A percentile compares a stretch with the other conserved stretches of the same genome.
phyloP scores from a whole-genome alignment of 1,140 invertebrate species.

The Asobara japonica region DNA sequence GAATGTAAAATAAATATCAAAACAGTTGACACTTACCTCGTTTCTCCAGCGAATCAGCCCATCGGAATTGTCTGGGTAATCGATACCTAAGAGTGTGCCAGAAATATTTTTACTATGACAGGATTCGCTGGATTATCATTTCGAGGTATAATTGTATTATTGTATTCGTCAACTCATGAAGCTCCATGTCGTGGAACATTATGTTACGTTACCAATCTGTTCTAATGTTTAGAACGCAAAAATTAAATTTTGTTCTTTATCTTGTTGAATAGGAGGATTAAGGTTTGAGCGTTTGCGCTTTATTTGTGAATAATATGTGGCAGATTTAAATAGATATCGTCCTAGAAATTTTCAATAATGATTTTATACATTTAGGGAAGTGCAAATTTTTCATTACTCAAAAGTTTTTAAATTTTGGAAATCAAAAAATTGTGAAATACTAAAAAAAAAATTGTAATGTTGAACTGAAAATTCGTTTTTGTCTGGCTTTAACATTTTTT shows the following conservation, averaged over 20 bases:
- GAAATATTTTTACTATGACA: background rate
- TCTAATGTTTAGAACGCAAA: background rate
- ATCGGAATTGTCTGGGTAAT: background rate
- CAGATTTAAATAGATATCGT: no score
- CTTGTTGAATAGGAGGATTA: background rate
- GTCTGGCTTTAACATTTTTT: no score
- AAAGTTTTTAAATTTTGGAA: no score
- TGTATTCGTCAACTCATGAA: background rate
- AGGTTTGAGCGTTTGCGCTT: background rate
- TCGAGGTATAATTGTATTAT: background rate
- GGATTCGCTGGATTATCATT: background rate
- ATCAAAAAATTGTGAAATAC: no score
- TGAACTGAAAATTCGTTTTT: no score
- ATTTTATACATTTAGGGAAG: no score
- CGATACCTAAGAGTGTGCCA: background rate
- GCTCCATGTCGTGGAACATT: conserved; percentile 7
- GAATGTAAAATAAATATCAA: background rate
- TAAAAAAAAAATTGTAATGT: no score
- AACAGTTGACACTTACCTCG: background rate
- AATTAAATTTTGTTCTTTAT: background rate
- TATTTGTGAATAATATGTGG: no score
- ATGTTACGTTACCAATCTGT: background rate
- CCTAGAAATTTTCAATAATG: no score
- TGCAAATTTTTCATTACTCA: no score
- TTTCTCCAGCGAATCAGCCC: background rate